Percentiles rank a stretch among this genome's conserved stretches.
Conservation (phyloP, 2,113 vertebrate species). For the Callionymus lyra region DNA sequence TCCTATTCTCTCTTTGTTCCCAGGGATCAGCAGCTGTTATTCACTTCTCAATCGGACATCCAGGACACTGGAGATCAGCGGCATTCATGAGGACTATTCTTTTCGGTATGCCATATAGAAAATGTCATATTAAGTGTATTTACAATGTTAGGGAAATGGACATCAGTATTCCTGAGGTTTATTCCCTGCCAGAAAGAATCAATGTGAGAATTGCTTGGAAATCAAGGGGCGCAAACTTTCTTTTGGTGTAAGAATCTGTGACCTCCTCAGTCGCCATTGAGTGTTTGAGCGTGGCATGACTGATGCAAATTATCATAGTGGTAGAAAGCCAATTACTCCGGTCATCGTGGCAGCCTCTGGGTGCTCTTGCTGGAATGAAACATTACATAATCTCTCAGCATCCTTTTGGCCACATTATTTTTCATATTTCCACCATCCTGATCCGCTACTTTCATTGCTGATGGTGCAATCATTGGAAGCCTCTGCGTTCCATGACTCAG, state of each 20-base stretch:
- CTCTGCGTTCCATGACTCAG: conserved; percentile 34
- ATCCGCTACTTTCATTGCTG: conserved; percentile 50
- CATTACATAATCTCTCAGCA: conserved; percentile 40
- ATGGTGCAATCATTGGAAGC: conserved; percentile 53
- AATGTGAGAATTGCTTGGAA: conserved; percentile 3
- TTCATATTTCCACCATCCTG: conserved; percentile 41
- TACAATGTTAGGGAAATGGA: no score
- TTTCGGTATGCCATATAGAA: background rate
- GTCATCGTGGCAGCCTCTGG: conserved; percentile 49
- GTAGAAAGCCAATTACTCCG: conserved; percentile 63
- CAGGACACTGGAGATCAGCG: background rate
- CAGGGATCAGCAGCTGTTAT: background rate
- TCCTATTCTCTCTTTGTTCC: conserved; percentile 6
- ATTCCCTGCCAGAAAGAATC: background rate
- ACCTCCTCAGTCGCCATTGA: conserved; percentile 51
- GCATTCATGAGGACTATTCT: background rate
- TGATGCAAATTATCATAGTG: conserved; percentile 61
- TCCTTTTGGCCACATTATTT: conserved; percentile 39
- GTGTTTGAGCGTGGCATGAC: conserved; percentile 51
- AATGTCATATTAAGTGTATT: background rate
- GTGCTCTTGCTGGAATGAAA: conserved; percentile 48
- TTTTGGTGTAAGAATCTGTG: conserved; percentile 13
- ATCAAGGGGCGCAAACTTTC: background rate
- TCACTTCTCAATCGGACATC: conserved; percentile 1
- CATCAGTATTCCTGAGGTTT: no score